Evolutionary conservation across 2,888 invertebrate species (phyloP), one percentile per base, ranked within the genome.

Genomic region (Leucophenga montana): DNA sequence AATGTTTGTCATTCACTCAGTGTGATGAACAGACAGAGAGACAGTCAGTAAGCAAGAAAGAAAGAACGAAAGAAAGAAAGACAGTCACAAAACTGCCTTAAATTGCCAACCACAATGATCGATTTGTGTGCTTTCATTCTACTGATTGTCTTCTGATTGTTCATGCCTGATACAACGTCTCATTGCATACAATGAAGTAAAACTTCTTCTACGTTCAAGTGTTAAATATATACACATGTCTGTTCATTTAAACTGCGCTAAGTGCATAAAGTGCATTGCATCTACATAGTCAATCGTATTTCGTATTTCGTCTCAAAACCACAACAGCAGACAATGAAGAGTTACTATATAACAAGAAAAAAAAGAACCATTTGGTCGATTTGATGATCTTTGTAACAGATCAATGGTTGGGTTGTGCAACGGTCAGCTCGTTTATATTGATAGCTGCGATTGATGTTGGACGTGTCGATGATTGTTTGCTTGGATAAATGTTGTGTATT

Each of bases 401-500:
- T 39, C 39, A 39, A 39, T 39, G 39, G 5, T 39, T 39, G 39
- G 39, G 39, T 39, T 11, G 39, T 39, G 11, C 39, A 5, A 39
- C 39, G 39, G 39, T 39, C 39, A 39, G 39, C 39, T 39, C 39
- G 39, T 39, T 39, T 39, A 39, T 39, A 39, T 39, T 39, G 39
- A 39, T 39, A 39, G 39, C 39, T 39, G 39, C 61, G 39, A 61
- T 61, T 61, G 61, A 61, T 61, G 39, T 39, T 39, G 39, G 44
- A 61, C 61, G 61, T 61, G 61, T 61, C 39, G 61, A 61, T 61
- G 61, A 61, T 61, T 61, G 61, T 61, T 61, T 27, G 56, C 56
- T 56, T n/a, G 50, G 50, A 50, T 50, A n/a, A 50, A 50, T 39
- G 18, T 50, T 50, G 6, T 50, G 50, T 18, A 5, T 50, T n/a